Conservation (phyloP, 2,113 vertebrate species). For the Petrocephalus microphthalmus region DNA sequence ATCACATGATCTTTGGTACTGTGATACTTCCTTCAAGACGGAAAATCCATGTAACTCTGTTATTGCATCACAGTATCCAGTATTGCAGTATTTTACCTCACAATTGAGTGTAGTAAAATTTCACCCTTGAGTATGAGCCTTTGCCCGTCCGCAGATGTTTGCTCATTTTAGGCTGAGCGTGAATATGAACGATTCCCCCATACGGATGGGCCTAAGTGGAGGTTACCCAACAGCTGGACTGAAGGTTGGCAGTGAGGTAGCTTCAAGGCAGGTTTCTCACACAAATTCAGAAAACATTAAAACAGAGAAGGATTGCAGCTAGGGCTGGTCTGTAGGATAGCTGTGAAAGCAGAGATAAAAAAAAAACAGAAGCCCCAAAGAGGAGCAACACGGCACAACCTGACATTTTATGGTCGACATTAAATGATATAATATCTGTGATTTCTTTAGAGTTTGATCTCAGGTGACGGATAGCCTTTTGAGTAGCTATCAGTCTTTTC, state of each 20-base stretch:
- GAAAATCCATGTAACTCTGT: background rate
- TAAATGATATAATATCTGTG: background rate
- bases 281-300: background rate
- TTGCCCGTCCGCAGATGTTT: background rate
- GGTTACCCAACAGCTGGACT: background rate
- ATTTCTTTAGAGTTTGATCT: background rate
- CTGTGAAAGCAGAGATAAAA: background rate
- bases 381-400: background rate
- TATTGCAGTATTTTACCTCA: background rate
- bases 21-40: background rate
- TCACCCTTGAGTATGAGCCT: background rate
- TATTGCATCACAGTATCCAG: background rate
- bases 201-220: background rate
- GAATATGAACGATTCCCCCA: background rate
- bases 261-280: background rate
- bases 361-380: background rate
- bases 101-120: background rate
- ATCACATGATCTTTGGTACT: background rate
- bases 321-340: background rate
- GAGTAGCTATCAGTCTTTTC: conserved; percentile 6
- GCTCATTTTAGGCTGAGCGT: background rate
- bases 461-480: background rate
- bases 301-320: background rate
- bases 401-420: background rate
- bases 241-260: background rate